Percentiles rank a stretch among this genome's conserved stretches.
Conservation (phyloP, 2,888 invertebrate species). For the Tetramorium bicarinatum region DNA sequence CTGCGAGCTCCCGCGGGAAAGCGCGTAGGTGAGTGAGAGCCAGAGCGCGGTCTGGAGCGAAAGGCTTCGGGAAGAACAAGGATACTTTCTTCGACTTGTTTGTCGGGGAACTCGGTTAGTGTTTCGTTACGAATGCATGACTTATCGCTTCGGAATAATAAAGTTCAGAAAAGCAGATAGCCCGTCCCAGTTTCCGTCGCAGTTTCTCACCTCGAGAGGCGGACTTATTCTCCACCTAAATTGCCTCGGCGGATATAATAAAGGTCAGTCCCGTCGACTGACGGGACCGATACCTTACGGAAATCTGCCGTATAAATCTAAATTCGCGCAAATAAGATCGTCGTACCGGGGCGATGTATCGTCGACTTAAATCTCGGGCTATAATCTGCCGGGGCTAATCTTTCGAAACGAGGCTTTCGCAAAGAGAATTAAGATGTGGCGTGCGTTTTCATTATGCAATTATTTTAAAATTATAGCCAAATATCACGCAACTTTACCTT, state of each 20-base stretch:
- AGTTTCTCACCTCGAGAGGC: constrained; percentile 9
- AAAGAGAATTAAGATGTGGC: constrained; percentile 28
- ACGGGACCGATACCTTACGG: constrained; percentile 1
- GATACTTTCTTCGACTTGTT: not conserved
- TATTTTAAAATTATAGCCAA: constrained; percentile 16
- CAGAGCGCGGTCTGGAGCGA: not conserved
- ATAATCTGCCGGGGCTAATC: not conserved
- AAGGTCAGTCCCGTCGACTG: constrained; percentile 26
- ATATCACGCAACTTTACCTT: constrained; percentile 7
- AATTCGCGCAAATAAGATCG: constrained; percentile 22
- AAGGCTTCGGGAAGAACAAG: constrained; percentile 3
- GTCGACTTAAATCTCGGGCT: constrained; percentile 3
- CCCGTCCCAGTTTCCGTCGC: constrained; percentile 14
- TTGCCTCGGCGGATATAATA: constrained; percentile 24
- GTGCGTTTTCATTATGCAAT: constrained; percentile 34
- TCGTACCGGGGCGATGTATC: not conserved
- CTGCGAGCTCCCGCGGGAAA: constrained; percentile 34
- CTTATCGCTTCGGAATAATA: constrained; percentile 48
- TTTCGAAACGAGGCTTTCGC: constrained; percentile 6
- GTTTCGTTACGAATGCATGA: constrained; percentile 66
- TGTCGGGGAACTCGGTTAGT: constrained; percentile 47
- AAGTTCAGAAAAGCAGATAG: constrained; percentile 41
- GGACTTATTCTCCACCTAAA: constrained; percentile 19
- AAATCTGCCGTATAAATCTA: constrained; percentile 27
- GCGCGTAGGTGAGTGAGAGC: not conserved